Conservation (phyloP, 2,888 invertebrate species). For the Sericinus montela region DNA sequence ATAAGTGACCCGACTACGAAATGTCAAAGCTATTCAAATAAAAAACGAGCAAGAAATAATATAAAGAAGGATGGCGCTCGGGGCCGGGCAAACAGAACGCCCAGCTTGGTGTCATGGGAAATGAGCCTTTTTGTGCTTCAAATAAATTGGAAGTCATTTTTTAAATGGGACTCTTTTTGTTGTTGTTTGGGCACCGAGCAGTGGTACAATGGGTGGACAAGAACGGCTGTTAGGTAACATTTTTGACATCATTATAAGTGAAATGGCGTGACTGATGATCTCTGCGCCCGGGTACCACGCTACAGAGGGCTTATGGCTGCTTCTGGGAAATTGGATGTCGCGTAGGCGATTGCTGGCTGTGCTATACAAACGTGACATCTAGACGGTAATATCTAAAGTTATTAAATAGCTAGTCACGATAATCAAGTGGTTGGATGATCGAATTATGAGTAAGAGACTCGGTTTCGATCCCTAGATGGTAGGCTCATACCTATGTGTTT, state of each 20-base stretch:
- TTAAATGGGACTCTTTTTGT: constrained; percentile 46
- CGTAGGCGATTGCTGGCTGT: constrained; percentile 28
- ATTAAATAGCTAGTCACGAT: too few relatives aligned
- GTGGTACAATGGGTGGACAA: constrained; percentile 74
- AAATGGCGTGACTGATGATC: constrained; percentile 70
- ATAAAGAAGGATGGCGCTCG: constrained; percentile 66
- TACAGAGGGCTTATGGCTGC: constrained; percentile 29
- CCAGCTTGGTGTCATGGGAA: constrained; percentile 70
- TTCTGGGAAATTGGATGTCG: constrained; percentile 35
- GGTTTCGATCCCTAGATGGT: too few relatives aligned
- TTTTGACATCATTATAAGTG: constrained; percentile 79
- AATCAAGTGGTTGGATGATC: too few relatives aligned
- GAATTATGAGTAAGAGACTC: too few relatives aligned
- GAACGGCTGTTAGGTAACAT: constrained; percentile 72
- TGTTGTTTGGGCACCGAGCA: constrained; percentile 62
- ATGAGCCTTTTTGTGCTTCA: constrained; percentile 66
- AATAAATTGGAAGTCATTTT: constrained; percentile 78
- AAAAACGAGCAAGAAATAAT: constrained; percentile 59
- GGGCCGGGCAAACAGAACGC: constrained; percentile 47
- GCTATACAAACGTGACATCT: background rate
- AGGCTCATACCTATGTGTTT: too few relatives aligned
- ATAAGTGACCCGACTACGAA: constrained; percentile 73
- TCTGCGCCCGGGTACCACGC: constrained; percentile 25
- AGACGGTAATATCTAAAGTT: too few relatives aligned
- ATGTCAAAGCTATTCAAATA: constrained; percentile 71